phyloP scores from a whole-genome alignment of 2,888 invertebrate genomes.

The Scaptomyza cyrtandrae region DNA sequence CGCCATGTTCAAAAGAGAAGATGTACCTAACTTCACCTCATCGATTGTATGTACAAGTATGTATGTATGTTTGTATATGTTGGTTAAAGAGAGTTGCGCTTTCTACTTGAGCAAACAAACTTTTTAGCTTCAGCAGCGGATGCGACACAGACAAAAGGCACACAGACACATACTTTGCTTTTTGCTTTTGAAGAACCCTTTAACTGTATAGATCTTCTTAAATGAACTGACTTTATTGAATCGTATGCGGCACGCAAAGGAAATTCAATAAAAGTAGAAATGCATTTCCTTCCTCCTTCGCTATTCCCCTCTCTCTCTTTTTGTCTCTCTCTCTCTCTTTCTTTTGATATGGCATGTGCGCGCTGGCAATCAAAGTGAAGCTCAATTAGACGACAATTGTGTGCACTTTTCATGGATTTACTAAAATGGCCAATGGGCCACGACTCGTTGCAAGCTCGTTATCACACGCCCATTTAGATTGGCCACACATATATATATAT shows the following conservation, averaged over 20 bases:
- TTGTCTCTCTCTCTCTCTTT: not conserved
- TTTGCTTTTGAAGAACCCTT: slow-evolving; percentile 39
- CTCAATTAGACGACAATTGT: slow-evolving; percentile 34
- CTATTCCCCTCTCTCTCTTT: not conserved
- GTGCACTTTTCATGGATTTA: slow-evolving; percentile 24
- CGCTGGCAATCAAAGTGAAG: slow-evolving; percentile 6
- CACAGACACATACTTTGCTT: too few species aligned
- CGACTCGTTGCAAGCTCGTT: slow-evolving; percentile 8
- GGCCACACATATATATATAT: too few species aligned
- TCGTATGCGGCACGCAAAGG: slow-evolving; percentile 29
- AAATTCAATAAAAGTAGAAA: slow-evolving; percentile 66
- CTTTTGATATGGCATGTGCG: not conserved
- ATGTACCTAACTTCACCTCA: not conserved
- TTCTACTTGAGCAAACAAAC: slow-evolving; percentile 53
- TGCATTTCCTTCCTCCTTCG: slow-evolving; percentile 54
- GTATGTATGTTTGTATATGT: not conserved
- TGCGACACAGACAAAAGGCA: slow-evolving; percentile 35
- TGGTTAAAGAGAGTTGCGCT: slow-evolving; percentile 12
- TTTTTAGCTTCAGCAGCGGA: slow-evolving; percentile 35
- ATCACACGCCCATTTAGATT: slow-evolving; percentile 9
- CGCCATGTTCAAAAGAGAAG: not conserved
- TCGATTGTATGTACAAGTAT: too few species aligned
- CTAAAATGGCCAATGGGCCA: slow-evolving; percentile 16
- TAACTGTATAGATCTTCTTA: slow-evolving; percentile 6
- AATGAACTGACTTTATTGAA: slow-evolving; percentile 24